Percentiles rank a stretch among this genome's conserved stretches.
Evolutionary conservation across 2,113 vertebrate genomes (phyloP).

Genomic region (Misgurnus mizolepis): DNA sequence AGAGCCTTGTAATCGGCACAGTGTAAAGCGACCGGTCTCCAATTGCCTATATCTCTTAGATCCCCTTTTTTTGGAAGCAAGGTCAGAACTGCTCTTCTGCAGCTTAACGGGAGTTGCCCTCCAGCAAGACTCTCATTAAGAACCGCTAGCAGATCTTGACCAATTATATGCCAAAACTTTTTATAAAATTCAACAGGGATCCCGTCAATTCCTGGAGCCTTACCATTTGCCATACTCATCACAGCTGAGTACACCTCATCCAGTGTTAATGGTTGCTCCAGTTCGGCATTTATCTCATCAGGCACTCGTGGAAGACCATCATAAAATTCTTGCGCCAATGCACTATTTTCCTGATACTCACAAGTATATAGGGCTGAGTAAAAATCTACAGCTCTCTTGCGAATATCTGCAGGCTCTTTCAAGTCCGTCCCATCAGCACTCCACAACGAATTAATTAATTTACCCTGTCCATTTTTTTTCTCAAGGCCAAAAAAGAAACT

Average conservation of each 20-base stretch:
- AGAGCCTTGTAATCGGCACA: too few relatives aligned
- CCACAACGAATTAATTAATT: neutral
- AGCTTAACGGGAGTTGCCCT: too few relatives aligned
- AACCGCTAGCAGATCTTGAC: too few relatives aligned
- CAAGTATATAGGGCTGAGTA: neutral
- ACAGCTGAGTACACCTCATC: neutral
- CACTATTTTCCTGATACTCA: neutral
- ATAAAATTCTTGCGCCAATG: neutral
- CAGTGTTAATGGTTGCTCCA: neutral
- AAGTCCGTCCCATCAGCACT: too few relatives aligned
- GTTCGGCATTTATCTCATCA: neutral
- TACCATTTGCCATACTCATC: neutral
- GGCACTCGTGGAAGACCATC: neutral
- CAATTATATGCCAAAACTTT: too few relatives aligned
- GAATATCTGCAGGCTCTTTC: neutral
- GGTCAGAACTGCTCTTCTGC: too few relatives aligned
- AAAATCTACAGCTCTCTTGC: neutral
- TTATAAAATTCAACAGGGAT: neutral
- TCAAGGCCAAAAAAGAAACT: neutral
- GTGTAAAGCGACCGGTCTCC: too few relatives aligned
- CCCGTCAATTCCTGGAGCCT: too few relatives aligned
- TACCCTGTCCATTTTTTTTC: neutral
- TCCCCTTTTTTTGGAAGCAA: too few relatives aligned
- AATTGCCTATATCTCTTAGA: too few relatives aligned
- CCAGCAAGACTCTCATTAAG: too few relatives aligned